Conservation (phyloP, 2,888 invertebrate species). For the Taenaris catops region DNA sequence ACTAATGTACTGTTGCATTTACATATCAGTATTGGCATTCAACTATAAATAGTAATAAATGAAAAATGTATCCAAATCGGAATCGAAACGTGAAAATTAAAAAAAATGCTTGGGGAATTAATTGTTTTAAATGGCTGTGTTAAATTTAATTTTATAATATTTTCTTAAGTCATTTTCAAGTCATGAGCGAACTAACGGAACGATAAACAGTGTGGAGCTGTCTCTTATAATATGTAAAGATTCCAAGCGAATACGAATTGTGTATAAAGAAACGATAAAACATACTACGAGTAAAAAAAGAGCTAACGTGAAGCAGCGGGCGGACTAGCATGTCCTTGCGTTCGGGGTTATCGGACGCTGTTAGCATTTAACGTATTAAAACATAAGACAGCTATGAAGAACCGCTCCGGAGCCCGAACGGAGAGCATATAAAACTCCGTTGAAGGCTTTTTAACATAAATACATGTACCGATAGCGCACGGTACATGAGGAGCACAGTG, state of each 20-base stretch:
- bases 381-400: conserved; percentile 68
- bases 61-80: too few species aligned
- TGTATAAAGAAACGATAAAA: conserved; percentile 10
- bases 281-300: conserved; percentile 16
- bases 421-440: conserved; percentile 70
- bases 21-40: too few species aligned
- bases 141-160: too few species aligned
- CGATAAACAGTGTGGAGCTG: too few species aligned
- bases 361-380: conserved; percentile 73
- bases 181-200: too few species aligned
- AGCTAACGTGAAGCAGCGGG: conserved; percentile 30
- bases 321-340: conserved; percentile 65
- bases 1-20: too few species aligned
- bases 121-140: too few species aligned
- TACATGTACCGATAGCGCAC: conserved; percentile 65
- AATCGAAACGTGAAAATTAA: too few species aligned
- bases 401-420: conserved; percentile 61
- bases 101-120: too few species aligned
- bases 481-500: conserved; percentile 43
- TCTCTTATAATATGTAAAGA: too few species aligned
- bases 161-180: too few species aligned
- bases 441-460: conserved; percentile 64
- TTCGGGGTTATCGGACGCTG: conserved; percentile 72
- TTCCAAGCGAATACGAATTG: conserved; percentile 6
- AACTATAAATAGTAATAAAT: too few species aligned